Evolutionary conservation across 2,113 vertebrate species (phyloP).

Genomic region (Nannobrachium achirus): DNA sequence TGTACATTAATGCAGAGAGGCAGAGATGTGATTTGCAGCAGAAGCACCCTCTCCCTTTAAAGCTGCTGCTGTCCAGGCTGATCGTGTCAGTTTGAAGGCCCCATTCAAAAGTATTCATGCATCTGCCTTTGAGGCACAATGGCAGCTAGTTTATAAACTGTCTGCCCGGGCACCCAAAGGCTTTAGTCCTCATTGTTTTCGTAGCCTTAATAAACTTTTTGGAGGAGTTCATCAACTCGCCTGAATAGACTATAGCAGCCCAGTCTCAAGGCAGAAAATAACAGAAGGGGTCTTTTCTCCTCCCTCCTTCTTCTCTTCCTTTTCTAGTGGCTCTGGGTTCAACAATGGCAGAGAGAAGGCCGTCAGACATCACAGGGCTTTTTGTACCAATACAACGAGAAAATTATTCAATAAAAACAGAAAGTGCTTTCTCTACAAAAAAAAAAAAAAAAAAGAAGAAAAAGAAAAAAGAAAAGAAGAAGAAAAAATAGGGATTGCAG

Average conservation of each 20-base stretch:
- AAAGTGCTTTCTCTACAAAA: conserved; percentile 65
- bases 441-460: conserved; percentile 28
- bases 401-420: conserved; percentile 70
- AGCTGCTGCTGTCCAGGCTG: conserved; percentile 95
- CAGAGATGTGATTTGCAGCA: conserved; percentile 76
- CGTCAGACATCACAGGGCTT: conserved; percentile 83
- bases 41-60: conserved; percentile 84
- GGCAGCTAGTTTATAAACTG: conserved; percentile 94
- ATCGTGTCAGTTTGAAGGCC: conserved; percentile 97
- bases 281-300: conserved; percentile 87
- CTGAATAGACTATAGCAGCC: conserved; percentile 92
- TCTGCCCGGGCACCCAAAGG: conserved; percentile 89
- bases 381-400: conserved; percentile 71
- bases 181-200: conserved; percentile 93
- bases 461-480: too few species aligned
- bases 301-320: conserved; percentile 72
- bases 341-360: conserved; percentile 83
- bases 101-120: conserved; percentile 98
- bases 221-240: conserved; percentile 99
- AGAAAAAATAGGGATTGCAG: conserved; percentile 19
- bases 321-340: conserved; percentile 74
- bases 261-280: conserved; percentile 90
- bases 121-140: conserved; percentile 93
- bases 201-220: conserved; percentile 99
- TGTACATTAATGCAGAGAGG: conserved; percentile 91